Evolutionary conservation across 2,888 invertebrate genomes (phyloP).

Genomic region (Tillus elongatus): DNA sequence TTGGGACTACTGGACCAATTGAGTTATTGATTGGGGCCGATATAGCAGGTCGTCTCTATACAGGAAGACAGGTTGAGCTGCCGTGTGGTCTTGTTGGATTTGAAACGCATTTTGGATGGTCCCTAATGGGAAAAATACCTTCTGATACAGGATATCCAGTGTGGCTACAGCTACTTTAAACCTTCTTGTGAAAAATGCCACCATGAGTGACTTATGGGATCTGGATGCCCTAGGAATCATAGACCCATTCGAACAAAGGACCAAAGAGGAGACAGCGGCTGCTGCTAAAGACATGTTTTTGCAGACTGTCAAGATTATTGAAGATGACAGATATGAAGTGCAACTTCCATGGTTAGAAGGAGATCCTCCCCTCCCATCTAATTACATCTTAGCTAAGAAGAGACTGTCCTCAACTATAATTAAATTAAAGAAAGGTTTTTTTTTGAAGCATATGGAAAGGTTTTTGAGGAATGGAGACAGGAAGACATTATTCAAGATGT

Average conservation of each 20-base stretch:
- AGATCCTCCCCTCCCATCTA: slow-evolving; percentile 26
- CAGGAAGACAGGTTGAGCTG: slow-evolving; percentile 14
- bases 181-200: slow-evolving; percentile 15
- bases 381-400: slow-evolving; percentile 23
- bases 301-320: slow-evolving; percentile 24
- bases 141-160: too few relatives aligned
- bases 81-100: slow-evolving; percentile 23
- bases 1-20: background rate
- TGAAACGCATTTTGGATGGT: slow-evolving; percentile 27
- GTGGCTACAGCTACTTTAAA: slow-evolving; percentile 10
- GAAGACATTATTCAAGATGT: slow-evolving; percentile 18
- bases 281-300: slow-evolving; percentile 25
- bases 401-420: slow-evolving; percentile 22
- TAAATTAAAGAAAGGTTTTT: slow-evolving; percentile 19
- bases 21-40: slow-evolving; percentile 11
- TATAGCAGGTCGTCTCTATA: slow-evolving; percentile 9
- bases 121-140: slow-evolving; percentile 26
- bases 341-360: slow-evolving; percentile 31
- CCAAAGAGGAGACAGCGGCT: slow-evolving; percentile 18
- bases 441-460: slow-evolving; percentile 22
- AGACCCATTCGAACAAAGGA: slow-evolving; percentile 27
- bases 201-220: slow-evolving; percentile 28
- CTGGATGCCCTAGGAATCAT: slow-evolving; percentile 29
- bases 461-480: slow-evolving; percentile 26
- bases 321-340: slow-evolving; percentile 28